A percentile compares a stretch with the other conserved stretches of the same genome.
Evolutionary conservation across 2,113 vertebrate genomes (phyloP).

Genomic region (Gobiocypris rarus): DNA sequence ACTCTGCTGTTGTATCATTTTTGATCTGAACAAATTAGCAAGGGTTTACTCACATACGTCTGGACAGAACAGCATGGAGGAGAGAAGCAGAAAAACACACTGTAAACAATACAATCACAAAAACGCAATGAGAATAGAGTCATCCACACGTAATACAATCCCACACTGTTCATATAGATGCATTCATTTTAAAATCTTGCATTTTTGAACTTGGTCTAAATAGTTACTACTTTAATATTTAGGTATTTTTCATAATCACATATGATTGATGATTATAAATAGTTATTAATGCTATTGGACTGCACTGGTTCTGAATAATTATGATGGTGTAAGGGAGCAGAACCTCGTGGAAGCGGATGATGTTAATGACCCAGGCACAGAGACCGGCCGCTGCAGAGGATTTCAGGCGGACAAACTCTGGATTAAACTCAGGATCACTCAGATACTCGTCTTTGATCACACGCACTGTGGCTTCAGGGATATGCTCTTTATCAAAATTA

Average conservation of each 20-base stretch:
- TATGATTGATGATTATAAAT: too few species aligned
- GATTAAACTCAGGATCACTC: conserved; percentile 79
- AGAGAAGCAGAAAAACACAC: conserved; percentile 47
- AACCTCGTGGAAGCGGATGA: conserved; percentile 77
- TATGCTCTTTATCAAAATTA: conserved; percentile 81
- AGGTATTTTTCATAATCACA: too few species aligned
- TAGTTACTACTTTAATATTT: background rate
- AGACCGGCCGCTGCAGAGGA: conserved; percentile 77
- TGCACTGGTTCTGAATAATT: background rate
- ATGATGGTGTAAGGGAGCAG: background rate
- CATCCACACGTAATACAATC: conserved; percentile 45
- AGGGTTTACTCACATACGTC: conserved; percentile 82
- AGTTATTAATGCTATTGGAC: background rate
- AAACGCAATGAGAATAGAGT: conserved; percentile 46
- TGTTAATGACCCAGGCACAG: conserved; percentile 78
- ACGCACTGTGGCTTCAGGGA: conserved; percentile 72
- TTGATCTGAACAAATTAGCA: background rate
- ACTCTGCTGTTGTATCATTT: background rate
- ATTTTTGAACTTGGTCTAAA: background rate
- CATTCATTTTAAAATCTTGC: background rate
- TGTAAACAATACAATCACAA: conserved; percentile 54
- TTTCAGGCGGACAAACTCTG: conserved; percentile 79
- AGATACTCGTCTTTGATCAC: conserved; percentile 77
- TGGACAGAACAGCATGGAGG: conserved; percentile 76
- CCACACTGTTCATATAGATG: background rate